Conservation (phyloP, 2,797 vertebrate species). For the Hydrolagus colliei region DNA sequence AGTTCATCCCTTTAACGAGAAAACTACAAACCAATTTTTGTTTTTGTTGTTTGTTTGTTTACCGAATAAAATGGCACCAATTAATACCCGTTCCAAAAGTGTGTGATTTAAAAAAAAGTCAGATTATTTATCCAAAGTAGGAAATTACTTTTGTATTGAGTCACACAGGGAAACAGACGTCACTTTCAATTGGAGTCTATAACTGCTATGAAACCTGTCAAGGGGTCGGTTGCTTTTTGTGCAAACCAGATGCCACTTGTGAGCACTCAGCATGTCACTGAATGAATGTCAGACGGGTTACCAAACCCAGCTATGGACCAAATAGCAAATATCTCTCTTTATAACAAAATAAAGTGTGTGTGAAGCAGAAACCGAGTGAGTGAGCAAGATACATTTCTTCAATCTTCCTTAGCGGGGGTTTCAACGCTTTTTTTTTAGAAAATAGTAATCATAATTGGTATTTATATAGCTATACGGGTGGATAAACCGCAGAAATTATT, state of each 20-base stretch:
- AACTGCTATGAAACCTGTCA: constrained; percentile 25
- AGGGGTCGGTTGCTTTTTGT: constrained; percentile 29
- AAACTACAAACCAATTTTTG: not conserved
- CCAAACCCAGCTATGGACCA: constrained; percentile 14
- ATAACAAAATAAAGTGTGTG: constrained; percentile 18
- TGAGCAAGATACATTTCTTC: not conserved
- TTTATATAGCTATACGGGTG: not conserved
- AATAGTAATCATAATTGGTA: not conserved
- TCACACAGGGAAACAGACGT: constrained; percentile 23
- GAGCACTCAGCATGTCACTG: constrained; percentile 18
- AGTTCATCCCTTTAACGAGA: not conserved
- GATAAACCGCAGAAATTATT: not conserved
- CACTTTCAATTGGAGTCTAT: constrained; percentile 27
- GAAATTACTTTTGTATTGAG: not conserved
- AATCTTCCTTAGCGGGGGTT: not conserved
- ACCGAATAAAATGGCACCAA: not conserved
- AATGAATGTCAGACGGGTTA: constrained; percentile 28
- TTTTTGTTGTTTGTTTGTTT: not conserved
- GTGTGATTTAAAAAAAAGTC: not conserved
- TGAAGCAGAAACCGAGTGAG: constrained; percentile 18
- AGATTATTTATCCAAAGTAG: constrained; percentile 18
- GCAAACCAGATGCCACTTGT: constrained; percentile 29
- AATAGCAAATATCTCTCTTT: constrained; percentile 23
- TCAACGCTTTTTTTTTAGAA: not conserved
- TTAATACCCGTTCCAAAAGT: not conserved